A percentile compares a stretch with the other conserved stretches of the same genome.
Evolutionary conservation across 2,113 vertebrate genomes (phyloP).

Genomic region (Tautogolabrus adspersus): DNA sequence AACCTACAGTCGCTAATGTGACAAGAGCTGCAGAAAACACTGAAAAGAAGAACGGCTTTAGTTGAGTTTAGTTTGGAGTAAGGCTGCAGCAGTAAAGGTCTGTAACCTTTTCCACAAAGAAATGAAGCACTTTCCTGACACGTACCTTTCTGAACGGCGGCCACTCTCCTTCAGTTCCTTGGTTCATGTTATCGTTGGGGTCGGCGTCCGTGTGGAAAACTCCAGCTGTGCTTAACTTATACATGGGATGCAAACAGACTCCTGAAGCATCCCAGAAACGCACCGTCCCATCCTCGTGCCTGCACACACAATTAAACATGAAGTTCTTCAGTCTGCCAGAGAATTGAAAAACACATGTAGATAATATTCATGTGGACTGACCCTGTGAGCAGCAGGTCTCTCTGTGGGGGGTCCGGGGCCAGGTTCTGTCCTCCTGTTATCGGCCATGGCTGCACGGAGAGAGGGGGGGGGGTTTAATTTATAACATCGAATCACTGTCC

Average conservation of each 20-base stretch:
- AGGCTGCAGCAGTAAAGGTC: too few species aligned
- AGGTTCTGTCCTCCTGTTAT: constrained; percentile 92
- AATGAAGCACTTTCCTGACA: not conserved
- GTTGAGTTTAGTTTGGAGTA: too few species aligned
- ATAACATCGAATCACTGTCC: constrained; percentile 16
- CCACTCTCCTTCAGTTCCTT: constrained; percentile 93
- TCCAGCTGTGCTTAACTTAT: constrained; percentile 92
- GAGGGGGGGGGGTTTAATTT: constrained; percentile 42
- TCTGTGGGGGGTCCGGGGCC: constrained; percentile 91
- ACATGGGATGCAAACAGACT: constrained; percentile 92
- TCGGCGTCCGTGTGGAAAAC: constrained; percentile 94
- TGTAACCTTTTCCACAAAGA: too few species aligned
- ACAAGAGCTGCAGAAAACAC: too few species aligned
- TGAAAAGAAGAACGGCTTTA: too few species aligned
- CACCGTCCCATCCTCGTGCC: constrained; percentile 96
- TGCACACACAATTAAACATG: constrained; percentile 53
- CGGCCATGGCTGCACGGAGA: constrained; percentile 89
- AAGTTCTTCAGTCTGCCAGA: not conserved
- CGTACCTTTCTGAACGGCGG: constrained; percentile 95
- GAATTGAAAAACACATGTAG: not conserved
- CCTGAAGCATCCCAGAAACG: constrained; percentile 98
- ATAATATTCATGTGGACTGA: constrained; percentile 69
- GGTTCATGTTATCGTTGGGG: constrained; percentile 91
- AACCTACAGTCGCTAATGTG: too few species aligned
- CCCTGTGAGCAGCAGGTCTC: constrained; percentile 97